A percentile compares a stretch with the other conserved stretches of the same genome.
Evolutionary conservation across 2,888 invertebrate genomes (phyloP).

Genomic region (Oscheius sp.): DNA sequence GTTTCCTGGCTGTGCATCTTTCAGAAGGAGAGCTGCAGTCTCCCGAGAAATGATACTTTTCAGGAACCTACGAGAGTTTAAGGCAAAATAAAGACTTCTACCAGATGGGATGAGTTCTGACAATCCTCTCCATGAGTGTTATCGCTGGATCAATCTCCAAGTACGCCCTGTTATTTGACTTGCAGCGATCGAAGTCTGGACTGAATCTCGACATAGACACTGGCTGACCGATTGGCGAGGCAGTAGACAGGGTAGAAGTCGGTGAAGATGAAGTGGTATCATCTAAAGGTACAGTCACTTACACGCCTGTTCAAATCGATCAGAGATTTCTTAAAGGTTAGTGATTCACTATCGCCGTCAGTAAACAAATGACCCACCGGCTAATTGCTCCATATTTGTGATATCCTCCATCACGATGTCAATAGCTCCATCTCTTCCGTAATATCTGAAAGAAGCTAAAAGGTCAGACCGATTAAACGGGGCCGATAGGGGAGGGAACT

Average conservation of each 20-base stretch:
- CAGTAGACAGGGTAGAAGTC: background rate
- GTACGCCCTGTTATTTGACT: background rate
- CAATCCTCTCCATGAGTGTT: slow-evolving; percentile 6
- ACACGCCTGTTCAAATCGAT: too few species aligned
- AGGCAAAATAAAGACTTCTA: background rate
- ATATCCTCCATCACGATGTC: slow-evolving; percentile 23
- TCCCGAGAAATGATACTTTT: background rate
- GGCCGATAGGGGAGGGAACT: slow-evolving; percentile 13
- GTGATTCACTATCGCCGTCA: background rate
- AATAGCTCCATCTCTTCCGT: slow-evolving; percentile 10
- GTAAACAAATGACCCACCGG: background rate
- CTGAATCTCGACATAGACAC: too few species aligned
- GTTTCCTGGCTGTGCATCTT: slow-evolving; percentile 6
- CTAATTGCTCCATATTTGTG: slow-evolving; percentile 1
- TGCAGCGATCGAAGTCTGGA: background rate
- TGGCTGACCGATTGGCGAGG: too few species aligned
- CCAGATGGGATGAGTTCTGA: slow-evolving; percentile 3
- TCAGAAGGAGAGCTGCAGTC: background rate
- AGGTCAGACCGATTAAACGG: slow-evolving; percentile 12
- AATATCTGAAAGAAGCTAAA: slow-evolving; percentile 8
- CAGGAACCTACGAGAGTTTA: background rate
- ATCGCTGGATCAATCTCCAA: background rate
- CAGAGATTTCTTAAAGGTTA: too few species aligned
- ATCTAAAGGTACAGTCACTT: background rate
- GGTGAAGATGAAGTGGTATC: background rate